Percentiles rank a stretch among this genome's conserved stretches.
phyloP scores from a whole-genome alignment of 2,113 vertebrate genomes.

The Chamaetylas fuelleborni region DNA sequence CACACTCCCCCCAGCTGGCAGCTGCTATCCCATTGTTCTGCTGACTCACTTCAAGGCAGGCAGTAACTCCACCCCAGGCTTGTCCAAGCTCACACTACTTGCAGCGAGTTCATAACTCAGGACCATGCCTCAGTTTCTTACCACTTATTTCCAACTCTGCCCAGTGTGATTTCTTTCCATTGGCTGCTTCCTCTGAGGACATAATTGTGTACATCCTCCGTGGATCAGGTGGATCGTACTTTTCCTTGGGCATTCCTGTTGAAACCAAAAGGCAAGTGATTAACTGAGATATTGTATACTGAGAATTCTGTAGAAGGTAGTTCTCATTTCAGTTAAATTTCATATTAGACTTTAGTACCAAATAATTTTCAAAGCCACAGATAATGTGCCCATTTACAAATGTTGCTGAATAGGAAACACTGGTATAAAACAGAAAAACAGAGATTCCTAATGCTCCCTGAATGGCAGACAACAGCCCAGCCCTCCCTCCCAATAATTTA shows the following conservation, averaged over 20 bases:
- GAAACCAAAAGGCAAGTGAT: conserved; percentile 53
- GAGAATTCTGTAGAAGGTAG: neutral
- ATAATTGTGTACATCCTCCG: conserved; percentile 99
- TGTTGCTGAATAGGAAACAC: neutral
- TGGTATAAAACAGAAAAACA: neutral
- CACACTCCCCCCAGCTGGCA: neutral
- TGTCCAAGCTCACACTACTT: neutral
- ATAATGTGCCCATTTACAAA: neutral
- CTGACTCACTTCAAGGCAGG: neutral
- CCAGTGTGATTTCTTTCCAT: conserved; percentile 98
- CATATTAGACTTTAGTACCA: accelerated
- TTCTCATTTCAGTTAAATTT: neutral
- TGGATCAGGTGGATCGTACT: conserved; percentile 98
- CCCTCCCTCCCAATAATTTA: neutral
- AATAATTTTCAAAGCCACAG: neutral
- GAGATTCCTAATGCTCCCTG: neutral
- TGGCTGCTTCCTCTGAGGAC: conserved; percentile 96
- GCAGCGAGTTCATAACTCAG: neutral
- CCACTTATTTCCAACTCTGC: conserved; percentile 98
- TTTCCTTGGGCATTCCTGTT: conserved; percentile 99
- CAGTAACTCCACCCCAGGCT: neutral
- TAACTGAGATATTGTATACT: neutral
- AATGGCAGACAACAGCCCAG: neutral
- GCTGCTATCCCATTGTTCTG: accelerated
- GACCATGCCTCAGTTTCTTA: conserved; percentile 66